Evolutionary conservation across 2,888 invertebrate species (phyloP), one percentile per base, ranked within the genome.

Genomic region (Dynastes grantii): DNA sequence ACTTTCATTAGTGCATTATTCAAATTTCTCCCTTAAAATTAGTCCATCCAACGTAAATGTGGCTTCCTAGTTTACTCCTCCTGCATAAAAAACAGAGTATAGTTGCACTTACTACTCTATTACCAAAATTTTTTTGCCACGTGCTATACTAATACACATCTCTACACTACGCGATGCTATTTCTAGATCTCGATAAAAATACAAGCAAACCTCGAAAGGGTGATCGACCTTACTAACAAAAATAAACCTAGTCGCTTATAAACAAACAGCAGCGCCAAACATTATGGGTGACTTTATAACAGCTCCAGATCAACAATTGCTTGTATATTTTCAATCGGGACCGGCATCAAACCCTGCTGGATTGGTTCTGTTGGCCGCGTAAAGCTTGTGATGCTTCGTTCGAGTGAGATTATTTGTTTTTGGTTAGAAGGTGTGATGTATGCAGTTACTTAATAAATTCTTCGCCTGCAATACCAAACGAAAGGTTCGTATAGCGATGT

Each of bases 191-290:
- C 55, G 55, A 55, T 55, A 63, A 63, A 63, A 63, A 29, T 29
- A 29, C 63, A 13, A 63, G 13, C 29, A 63, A 29, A 32, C 27
- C 29, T 63, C 27, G 45, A 40, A 49, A 45, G 67, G 67, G 67
- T 67, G 67, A 67, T 8, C 45, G 67, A 67, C 67, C 67, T 67
- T 67, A 22, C 45, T 49, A 67, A 45, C 27, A 67, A 67, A 67
- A 67, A 67, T 67, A 67, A 49, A 67, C 67, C 9, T 11, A 27
- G n/a, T 27, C 67, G 27, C 6, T 67, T 67, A 67, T 67, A 67
- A 67, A 67, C 45, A 67, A 67, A 67, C 67, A 67, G 13, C 55
- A 55, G 29, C 27, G 63, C 63, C 32, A 32, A 55, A 63, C 29
- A 63, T 29, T 63, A 27, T 63, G 63, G 63, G 32, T 8, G n/a